Base-by-base conservation (phyloP, 2,888 invertebrate species). In the Arrhopalites spinosus region DNA sequence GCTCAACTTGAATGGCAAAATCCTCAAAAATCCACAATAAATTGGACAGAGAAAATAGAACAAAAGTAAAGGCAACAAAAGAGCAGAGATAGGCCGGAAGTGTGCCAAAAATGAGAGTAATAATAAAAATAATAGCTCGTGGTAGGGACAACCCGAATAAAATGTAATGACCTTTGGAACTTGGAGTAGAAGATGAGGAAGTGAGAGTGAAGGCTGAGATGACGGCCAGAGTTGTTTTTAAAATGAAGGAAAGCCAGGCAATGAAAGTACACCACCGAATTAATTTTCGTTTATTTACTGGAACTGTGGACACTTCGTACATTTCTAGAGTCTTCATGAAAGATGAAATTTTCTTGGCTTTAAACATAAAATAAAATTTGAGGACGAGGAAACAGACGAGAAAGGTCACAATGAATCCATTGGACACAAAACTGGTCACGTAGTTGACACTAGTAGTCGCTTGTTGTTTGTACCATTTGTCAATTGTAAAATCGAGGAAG, bases 21-120 rank as follows among this genome's bases (percentile, higher is more conserved):
- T 75, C 74, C 15, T 75, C 69, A 63, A 75, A 75, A 20, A 75
- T 69, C 56, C 69, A 59, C 11, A 70, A n/a, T 17, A 75, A 30
- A 63, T 72, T 72, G 20, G 61, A 61, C 61, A 72, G 27, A 8
- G 53, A 23, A 50, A 53, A n/a, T 17, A 27, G 5, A 25, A 68
- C 25, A 17, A 69, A 29, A 15, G 29, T 20, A 27, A 69, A 69
- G 15, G 50, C 69, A 0, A 69, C 50, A 20, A 25, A 69, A 17
- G 25, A 1, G 11, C 15, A 20, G 17, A 69, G 50, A 20, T 27
- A 27, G 2, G 50, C 15, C 5, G 69, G 69, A 1, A 69, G 23
- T 25, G 27, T 11, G 1, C 27, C 25, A 53, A 69, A 69, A 5
- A 50, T 15, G 29, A 69, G 45, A 27, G 17, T 11, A 7, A 47